Base-by-base conservation (phyloP, 1,140 invertebrate species). In the Papilio glaucus region DNA sequence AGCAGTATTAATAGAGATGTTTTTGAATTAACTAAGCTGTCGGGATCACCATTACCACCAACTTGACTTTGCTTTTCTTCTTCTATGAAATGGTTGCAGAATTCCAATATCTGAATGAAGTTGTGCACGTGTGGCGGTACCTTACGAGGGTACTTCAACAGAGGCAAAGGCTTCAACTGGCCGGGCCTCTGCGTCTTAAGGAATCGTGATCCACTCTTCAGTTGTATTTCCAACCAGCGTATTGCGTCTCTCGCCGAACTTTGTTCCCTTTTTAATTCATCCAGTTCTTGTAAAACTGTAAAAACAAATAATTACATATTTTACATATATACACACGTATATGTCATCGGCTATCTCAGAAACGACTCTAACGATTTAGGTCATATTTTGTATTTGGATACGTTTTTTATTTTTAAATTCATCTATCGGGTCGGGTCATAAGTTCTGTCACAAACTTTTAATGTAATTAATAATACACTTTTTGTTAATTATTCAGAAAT, bases 141-240 rank as follows among this genome's bases (percentile, higher is more conserved):
- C 74, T 95, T 96, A 29, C 95, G 94, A 0, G 95, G 95, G 74
- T 95, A 95, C 91, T 97, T 98, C 57, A 98, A 94, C 6, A 96
- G 94, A 0, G 96, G 95, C 9, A 98, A 85, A 12, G 96, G 93
- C 24, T 95, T 93, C 18, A 95, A 95, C 88, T 98, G 97, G 37
- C 97, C 95, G 18, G 96, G 95, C 33, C 96, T 95, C 88, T 98
- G 98, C 4, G 97, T 96, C 75, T 96, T 94, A 73, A 97, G 89
- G 85, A 96, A 98, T 68, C 97, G 94, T 75, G 97, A 97, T 9
- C 98, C 98, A 77, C 95, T 95, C 72, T 96, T 95, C 18, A 98
- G 95, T 91, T 98, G 97, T 24, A 94, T 90, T 89, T 98, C 98
- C 62, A 99, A 90, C 98, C 98, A 98, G 76, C 98, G 96, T 65